These are phyloP conservation scores for Catocala sponsa DNA, from an alignment of 2,888 invertebrate genomes.

Conservation along the genomic window DNA sequence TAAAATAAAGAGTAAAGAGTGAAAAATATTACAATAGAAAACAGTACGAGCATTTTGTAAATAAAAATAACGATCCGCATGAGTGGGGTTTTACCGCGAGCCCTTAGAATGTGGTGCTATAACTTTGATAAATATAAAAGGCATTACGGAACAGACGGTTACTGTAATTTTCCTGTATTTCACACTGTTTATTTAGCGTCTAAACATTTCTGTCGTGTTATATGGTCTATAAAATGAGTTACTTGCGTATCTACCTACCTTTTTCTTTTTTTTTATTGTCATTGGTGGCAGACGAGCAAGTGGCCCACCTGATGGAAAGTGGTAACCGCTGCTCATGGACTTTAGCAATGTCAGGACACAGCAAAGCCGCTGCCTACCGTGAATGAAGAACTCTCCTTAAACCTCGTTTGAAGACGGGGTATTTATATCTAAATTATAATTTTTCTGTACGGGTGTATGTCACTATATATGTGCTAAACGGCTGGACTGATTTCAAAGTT, in stretches of 20 bases:
- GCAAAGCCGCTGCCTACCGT: no score
- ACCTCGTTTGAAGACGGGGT: no score
- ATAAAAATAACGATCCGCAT: constrained; percentile 23
- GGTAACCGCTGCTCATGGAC: no score
- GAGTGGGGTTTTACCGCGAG: constrained; percentile 7
- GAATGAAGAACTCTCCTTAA: no score
- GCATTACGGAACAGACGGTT: constrained; percentile 18
- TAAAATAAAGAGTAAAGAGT: constrained; percentile 24
- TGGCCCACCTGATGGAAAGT: no score
- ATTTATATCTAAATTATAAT: no score
- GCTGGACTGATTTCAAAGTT: no score
- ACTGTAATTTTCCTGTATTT: constrained; percentile 21
- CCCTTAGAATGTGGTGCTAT: constrained; percentile 11
- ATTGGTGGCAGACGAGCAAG: no score
- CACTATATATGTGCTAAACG: no score
- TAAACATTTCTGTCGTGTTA: constrained; percentile 23
- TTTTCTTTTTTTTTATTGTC: no score
- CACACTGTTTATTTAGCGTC: constrained; percentile 15
- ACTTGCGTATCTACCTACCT: neutral
- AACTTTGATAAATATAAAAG: constrained; percentile 29
- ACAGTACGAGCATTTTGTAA: constrained; percentile 12
- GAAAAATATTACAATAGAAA: constrained; percentile 19
- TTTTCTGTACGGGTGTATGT: neutral
- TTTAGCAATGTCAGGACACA: no score
- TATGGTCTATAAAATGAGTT: constrained; percentile 12